Evolutionary conservation across 2,113 vertebrate species (phyloP).

Genomic region (Orientallactaga bullata): DNA sequence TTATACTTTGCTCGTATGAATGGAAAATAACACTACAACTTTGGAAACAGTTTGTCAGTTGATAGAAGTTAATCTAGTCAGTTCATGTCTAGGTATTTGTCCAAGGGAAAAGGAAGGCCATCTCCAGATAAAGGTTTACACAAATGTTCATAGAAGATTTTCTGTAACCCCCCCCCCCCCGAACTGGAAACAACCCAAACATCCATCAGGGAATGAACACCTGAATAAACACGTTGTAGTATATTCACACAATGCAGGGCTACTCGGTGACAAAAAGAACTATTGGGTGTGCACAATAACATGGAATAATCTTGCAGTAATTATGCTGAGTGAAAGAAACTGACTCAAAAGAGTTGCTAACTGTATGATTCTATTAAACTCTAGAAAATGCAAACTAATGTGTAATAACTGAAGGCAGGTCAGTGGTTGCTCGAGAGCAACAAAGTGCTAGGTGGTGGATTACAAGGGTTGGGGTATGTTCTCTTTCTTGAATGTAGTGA

Average conservation of each 20-base stretch:
- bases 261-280: background rate
- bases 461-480: accelerated
- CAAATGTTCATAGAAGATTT: background rate
- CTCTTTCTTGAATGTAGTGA: background rate
- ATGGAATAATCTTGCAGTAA: background rate
- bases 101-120: background rate
- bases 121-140: background rate
- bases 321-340: background rate
- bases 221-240: background rate
- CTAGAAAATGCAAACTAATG: background rate
- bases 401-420: background rate
- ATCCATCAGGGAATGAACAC: background rate
- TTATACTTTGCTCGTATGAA: background rate
- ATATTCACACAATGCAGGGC: background rate
- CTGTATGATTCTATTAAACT: background rate
- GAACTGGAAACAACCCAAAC: background rate
- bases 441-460: background rate
- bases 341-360: background rate
- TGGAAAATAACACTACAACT: background rate
- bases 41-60: background rate
- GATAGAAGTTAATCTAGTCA: conserved; percentile 7
- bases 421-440: background rate
- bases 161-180: background rate
- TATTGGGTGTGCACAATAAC: too few species aligned
- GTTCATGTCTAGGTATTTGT: background rate